Evolutionary conservation across 2,113 vertebrate species (phyloP).

Genomic region (Sclerurus mexicanus): DNA sequence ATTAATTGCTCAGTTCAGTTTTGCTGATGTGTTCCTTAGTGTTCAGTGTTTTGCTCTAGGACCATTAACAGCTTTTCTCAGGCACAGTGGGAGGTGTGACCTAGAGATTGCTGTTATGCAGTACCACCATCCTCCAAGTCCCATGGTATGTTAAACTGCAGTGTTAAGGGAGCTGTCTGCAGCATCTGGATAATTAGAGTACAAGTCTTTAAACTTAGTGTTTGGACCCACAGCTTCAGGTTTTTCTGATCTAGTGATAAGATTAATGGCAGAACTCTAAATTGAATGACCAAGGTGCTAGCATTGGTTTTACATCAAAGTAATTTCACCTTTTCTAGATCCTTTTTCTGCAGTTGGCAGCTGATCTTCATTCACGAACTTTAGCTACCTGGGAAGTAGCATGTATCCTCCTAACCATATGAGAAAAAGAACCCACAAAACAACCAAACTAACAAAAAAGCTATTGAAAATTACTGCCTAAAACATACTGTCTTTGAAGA

Average conservation of each 20-base stretch:
- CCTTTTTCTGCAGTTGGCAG: background rate
- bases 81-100: background rate
- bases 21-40: background rate
- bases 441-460: background rate
- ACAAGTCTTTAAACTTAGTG: background rate
- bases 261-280: background rate
- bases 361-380: background rate
- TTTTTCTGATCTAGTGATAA: background rate
- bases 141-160: background rate
- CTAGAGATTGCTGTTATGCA: background rate
- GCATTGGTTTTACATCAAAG: background rate
- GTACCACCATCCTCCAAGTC: background rate
- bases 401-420: background rate
- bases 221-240: background rate
- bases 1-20: background rate
- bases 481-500: background rate
- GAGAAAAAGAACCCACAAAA: background rate
- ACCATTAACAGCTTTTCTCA: background rate
- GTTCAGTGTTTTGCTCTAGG: background rate
- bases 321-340: background rate
- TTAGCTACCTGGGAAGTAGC: background rate
- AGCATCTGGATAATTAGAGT: background rate
- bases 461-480: background rate
- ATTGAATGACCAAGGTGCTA: background rate
- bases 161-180: background rate